Evolutionary conservation across 1,140 invertebrate genomes (phyloP).

Genomic region (Metaphire vulgaris): DNA sequence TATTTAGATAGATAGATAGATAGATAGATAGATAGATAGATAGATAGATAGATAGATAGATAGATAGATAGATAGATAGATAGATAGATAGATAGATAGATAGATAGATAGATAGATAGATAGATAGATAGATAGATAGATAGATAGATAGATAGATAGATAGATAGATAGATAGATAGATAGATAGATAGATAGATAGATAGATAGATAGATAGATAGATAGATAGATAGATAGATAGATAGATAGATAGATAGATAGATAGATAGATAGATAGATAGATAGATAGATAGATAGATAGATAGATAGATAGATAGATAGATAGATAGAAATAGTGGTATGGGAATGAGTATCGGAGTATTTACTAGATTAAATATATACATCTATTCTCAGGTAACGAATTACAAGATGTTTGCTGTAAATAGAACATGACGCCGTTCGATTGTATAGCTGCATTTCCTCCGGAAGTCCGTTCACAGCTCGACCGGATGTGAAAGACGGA

Average conservation of each 20-base stretch:
- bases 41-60: no score
- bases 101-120: background rate
- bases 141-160: background rate
- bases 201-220: background rate
- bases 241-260: background rate
- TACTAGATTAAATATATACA: no score
- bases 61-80: background rate
- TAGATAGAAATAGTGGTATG: background rate
- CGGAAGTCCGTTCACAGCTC: no score
- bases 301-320: background rate
- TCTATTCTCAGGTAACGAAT: no score
- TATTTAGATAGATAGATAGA: no score
- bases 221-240: background rate
- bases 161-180: background rate
- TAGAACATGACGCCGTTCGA: no score
- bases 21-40: no score
- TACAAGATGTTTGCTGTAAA: no score
- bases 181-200: background rate
- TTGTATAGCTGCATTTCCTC: no score
- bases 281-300: background rate
- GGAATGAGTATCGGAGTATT: no score
- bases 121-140: background rate
- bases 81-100: background rate
- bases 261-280: background rate
- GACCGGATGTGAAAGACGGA: no score